phyloP scores from a whole-genome alignment of 2,113 vertebrate genomes.

The Piprites chloris region DNA sequence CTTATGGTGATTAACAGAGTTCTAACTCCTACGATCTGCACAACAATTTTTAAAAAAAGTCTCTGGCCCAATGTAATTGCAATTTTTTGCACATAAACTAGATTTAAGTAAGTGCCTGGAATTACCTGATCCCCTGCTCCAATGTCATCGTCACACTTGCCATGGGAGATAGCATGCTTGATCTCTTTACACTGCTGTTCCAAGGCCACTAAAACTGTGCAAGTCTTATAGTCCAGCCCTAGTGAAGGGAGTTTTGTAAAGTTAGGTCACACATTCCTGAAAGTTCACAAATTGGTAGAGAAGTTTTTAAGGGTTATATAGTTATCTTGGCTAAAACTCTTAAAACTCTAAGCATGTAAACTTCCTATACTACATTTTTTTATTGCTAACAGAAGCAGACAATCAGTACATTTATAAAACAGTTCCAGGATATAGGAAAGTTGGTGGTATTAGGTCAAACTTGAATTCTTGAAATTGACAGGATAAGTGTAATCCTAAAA shows the following conservation, averaged over 20 bases:
- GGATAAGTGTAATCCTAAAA: background rate
- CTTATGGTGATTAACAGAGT: background rate
- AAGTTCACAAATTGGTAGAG: background rate
- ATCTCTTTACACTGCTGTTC: constrained; percentile 86
- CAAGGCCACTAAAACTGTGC: constrained; percentile 81
- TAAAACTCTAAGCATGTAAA: background rate
- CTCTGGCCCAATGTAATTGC: background rate
- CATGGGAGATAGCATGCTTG: constrained; percentile 75
- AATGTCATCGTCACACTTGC: constrained; percentile 76
- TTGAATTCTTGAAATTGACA: background rate
- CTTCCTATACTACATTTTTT: background rate
- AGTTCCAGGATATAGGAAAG: background rate
- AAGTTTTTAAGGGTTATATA: background rate
- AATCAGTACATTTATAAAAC: background rate
- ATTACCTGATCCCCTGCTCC: constrained; percentile 80
- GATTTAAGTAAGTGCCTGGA: background rate
- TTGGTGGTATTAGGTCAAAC: background rate
- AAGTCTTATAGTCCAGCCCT: constrained; percentile 85
- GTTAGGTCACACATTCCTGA: background rate
- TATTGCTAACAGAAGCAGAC: background rate
- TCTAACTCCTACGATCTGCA: background rate
- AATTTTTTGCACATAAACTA: background rate
- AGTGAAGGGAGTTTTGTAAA: background rate
- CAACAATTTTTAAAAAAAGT: background rate
- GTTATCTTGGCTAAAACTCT: background rate